Conservation (phyloP, 2,888 invertebrate species). For the Parnassius apollo region DNA sequence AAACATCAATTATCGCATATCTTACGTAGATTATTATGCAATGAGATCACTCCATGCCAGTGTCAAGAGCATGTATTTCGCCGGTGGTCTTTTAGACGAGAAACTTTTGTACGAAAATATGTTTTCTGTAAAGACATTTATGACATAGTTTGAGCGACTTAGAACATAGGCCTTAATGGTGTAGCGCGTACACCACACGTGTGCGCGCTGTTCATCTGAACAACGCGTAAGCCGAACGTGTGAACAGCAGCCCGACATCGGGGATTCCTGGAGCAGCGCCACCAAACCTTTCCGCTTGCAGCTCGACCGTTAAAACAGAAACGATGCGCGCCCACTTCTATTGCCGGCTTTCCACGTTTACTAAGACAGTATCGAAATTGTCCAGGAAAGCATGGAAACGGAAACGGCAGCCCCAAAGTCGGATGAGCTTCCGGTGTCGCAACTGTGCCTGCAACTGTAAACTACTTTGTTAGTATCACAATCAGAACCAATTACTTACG, state of each 20-base stretch:
- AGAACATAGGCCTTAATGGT: conserved; percentile 74
- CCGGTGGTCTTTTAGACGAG: conserved; percentile 54
- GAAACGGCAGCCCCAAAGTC: conserved; percentile 70
- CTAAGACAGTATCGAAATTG: conserved; percentile 76
- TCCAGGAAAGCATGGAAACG: conserved; percentile 74
- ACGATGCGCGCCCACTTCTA: conserved; percentile 74
- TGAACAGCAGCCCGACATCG: conserved; percentile 75
- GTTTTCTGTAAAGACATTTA: conserved; percentile 9
- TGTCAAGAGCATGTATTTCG: conserved; percentile 52
- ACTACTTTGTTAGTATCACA: conserved; percentile 42
- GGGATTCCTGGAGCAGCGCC: conserved; percentile 75
- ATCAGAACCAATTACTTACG: too few species aligned
- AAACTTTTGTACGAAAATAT: conserved; percentile 47
- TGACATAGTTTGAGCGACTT: conserved; percentile 24
- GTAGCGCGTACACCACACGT: conserved; percentile 76
- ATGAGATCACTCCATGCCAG: conserved; percentile 67
- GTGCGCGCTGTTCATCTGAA: conserved; percentile 77
- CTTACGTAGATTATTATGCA: conserved; percentile 32
- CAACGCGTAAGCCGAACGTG: conserved; percentile 72
- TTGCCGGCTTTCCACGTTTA: conserved; percentile 74
- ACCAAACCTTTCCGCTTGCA: conserved; percentile 76
- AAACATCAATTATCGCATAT: conserved; percentile 30
- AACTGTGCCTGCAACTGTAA: conserved; percentile 63
- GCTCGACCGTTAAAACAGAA: conserved; percentile 77
- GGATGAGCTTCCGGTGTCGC: conserved; percentile 54